Evolutionary conservation across 2,797 vertebrate species (phyloP), one percentile per base, ranked within the genome.

Genomic region (Leucoraja ocellata): DNA sequence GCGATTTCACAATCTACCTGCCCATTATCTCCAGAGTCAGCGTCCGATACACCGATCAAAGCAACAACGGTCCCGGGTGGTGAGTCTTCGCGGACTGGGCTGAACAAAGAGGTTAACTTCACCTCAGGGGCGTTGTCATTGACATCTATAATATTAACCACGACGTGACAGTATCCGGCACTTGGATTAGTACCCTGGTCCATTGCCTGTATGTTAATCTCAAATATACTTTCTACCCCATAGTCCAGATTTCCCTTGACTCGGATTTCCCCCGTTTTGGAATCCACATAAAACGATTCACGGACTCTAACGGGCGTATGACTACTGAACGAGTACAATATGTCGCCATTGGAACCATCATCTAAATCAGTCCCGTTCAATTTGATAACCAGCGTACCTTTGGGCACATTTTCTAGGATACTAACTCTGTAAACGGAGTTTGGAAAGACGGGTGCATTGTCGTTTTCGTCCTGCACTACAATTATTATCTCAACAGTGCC

Each of bases 391-490:
- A 71, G 83, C 1, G 86, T 93, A 14, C 86, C 93, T 78, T 65
- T 65, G 9, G 93, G 93, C 3, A 73, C 58, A 13, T 91, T 83
- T 78, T 93, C 93, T 46, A 36, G 74, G 32, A 93, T 36, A 8
- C 7, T 74, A 90, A 93, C 21, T n/a, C 32, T 32, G 23, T 86
- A 83, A 36, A 39, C 58, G 36, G 93, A 71, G 2, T 36, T 39
- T n/a, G 93, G 39, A 32, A 93, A 93, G 2, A 28, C 65, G 1
- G 93, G 93, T 25, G 86, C 93, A 23, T 93, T 73, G 71, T 93
- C 93, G 14, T 93, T 93, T 23, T 5, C 93, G 76, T 93, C 93
- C 21, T 73, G 74, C 68, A 93, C 93, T 25, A 18, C 5, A 74
- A 92, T 76, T 25, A 74, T 92, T 16, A 92, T 58, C 25, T 74